Evolutionary conservation across 2,797 vertebrate species (phyloP).

Genomic region (Phoebastria nigripes): DNA sequence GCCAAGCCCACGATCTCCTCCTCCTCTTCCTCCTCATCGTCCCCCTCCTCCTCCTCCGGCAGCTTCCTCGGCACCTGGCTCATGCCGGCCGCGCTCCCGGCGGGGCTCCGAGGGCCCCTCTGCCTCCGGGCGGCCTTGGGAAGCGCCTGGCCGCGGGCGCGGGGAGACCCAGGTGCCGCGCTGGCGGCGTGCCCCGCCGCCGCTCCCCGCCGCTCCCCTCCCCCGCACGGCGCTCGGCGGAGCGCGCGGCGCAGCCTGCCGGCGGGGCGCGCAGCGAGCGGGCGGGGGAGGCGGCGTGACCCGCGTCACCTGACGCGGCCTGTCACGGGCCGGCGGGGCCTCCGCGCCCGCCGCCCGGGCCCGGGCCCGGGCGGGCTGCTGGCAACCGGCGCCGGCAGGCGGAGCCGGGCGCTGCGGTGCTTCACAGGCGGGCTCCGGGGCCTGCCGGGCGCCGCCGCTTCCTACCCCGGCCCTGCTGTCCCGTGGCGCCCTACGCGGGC

Average conservation of each 20-base stretch:
- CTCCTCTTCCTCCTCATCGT: conserved; percentile 70
- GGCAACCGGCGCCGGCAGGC: not conserved
- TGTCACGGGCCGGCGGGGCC: not conserved
- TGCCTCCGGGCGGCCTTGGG: not conserved
- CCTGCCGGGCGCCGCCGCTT: not conserved
- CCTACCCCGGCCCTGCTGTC: not conserved
- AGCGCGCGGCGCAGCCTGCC: not conserved
- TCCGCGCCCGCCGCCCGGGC: not conserved
- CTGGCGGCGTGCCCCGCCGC: conserved; percentile 27
- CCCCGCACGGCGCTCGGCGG: not conserved
- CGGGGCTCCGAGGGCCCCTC: conserved; percentile 60
- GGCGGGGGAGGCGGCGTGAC: conserved; percentile 61
- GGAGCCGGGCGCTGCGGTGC: too few relatives aligned
- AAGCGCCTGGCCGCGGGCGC: not conserved
- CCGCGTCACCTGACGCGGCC: conserved; percentile 68
- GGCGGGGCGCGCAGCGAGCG: not conserved
- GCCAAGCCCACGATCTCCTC: conserved; percentile 73
- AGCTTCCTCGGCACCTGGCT: conserved; percentile 49
- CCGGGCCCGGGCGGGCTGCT: too few relatives aligned
- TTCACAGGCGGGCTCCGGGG: not conserved
- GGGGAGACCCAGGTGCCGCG: not conserved
- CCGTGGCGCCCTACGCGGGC: not conserved
- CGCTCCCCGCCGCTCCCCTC: conserved; percentile 38
- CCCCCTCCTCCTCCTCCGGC: not conserved
- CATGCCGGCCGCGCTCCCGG: conserved; percentile 21